Percentiles rank a stretch among this genome's conserved stretches.
phyloP scores from a whole-genome alignment of 1,140 invertebrate species.

The Aphelenchoides fujianensis region DNA sequence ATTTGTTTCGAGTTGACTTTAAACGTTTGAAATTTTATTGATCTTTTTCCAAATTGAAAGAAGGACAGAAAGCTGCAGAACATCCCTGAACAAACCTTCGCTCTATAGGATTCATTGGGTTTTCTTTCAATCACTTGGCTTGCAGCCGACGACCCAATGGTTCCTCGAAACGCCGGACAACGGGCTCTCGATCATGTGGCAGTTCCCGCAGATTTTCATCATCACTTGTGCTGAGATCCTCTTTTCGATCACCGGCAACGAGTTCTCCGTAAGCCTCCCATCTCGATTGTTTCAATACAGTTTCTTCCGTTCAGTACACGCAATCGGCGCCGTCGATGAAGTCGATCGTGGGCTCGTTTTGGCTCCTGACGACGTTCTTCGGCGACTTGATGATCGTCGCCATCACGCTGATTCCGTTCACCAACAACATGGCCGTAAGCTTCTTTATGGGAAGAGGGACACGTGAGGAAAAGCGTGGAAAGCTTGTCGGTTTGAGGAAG shows the following conservation, averaged over 20 bases:
- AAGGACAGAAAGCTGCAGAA: constrained; percentile 37
- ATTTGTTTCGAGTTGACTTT: too few species aligned
- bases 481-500: too few species aligned
- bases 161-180: constrained; percentile 68
- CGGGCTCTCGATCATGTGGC: constrained; percentile 55
- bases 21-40: too few species aligned
- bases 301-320: constrained; percentile 59
- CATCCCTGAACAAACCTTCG: constrained; percentile 10
- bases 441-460: too few species aligned
- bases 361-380: constrained; percentile 80
- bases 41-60: too few species aligned
- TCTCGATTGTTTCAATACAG: background rate
- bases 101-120: too few species aligned
- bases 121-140: too few species aligned
- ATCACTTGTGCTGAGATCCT: constrained; percentile 60
- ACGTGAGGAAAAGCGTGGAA: too few species aligned
- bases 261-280: background rate
- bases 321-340: constrained; percentile 63
- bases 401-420: constrained; percentile 71
- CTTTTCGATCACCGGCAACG: constrained; percentile 60
- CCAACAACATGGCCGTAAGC: constrained; percentile 67
- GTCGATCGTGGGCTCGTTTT: constrained; percentile 69
- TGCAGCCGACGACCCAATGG: constrained; percentile 67
- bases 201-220: constrained; percentile 56
- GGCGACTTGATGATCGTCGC: constrained; percentile 85